Evolutionary conservation across 1,140 invertebrate species (phyloP).

Genomic region (Onthophagus taurus): DNA sequence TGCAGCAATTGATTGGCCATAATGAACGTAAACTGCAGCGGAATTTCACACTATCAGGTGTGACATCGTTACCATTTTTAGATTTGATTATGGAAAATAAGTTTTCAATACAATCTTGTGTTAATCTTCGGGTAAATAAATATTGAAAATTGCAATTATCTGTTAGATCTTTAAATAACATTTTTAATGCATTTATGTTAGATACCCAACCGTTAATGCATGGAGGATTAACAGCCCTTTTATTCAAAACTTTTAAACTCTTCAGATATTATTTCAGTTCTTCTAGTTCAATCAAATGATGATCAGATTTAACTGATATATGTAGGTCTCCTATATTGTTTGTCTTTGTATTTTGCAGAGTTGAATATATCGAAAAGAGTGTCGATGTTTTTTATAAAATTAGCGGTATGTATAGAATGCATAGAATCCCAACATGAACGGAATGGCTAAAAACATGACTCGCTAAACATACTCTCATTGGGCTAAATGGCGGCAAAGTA

Average conservation of each 20-base stretch:
- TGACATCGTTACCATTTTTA: too few species aligned
- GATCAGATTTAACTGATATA: background rate
- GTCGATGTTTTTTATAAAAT: background rate
- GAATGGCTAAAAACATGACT: slow-evolving; percentile 1
- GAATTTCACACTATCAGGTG: too few species aligned
- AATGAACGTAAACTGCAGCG: too few species aligned
- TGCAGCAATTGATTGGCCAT: too few species aligned
- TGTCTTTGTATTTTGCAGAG: slow-evolving; percentile 3
- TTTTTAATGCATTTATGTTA: slow-evolving; percentile 10
- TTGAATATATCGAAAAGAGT: slow-evolving; percentile 3
- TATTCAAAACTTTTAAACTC: slow-evolving; percentile 10
- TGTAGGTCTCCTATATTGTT: slow-evolving; percentile 5
- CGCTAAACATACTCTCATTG: slow-evolving; percentile 3
- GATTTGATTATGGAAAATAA: too few species aligned
- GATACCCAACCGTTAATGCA: slow-evolving; percentile 12
- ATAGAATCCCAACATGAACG: background rate
- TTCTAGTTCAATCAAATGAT: too few species aligned
- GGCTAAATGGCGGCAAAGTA: background rate
- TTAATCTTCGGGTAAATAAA: slow-evolving; percentile 13
- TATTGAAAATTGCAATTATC: slow-evolving; percentile 9
- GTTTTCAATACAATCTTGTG: slow-evolving; percentile 19
- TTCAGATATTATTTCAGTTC: too few species aligned
- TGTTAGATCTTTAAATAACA: slow-evolving; percentile 12
- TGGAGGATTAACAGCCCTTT: slow-evolving; percentile 10
- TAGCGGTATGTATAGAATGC: background rate